These are phyloP conservation scores for Buceros bicornis DNA, from an alignment of 2,797 vertebrate species.

Conservation along the genomic window DNA sequence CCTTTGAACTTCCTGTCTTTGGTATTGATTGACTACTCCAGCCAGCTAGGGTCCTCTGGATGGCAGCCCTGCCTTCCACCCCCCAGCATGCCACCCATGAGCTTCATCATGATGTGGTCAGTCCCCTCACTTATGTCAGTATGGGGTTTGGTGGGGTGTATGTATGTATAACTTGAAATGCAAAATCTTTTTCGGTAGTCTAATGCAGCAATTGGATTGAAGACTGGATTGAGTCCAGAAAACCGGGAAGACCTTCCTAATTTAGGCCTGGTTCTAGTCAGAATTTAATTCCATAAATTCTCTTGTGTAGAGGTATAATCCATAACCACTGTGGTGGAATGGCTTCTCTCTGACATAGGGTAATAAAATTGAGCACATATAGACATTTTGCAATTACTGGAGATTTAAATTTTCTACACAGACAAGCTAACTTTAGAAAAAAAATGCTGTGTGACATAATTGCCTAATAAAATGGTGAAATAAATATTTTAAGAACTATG, in stretches of 20 bases:
- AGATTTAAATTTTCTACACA: background rate
- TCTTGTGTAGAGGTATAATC: background rate
- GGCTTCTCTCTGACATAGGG: background rate
- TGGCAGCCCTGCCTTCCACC: background rate
- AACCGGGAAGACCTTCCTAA: background rate
- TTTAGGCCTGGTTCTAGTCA: background rate
- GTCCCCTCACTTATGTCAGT: background rate
- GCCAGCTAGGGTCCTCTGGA: background rate
- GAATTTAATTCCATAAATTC: background rate
- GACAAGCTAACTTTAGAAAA: background rate
- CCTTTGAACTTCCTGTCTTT: background rate
- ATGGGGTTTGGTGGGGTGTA: no score
- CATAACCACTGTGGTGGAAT: background rate
- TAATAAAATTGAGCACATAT: background rate
- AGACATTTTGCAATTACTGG: background rate
- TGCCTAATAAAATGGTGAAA: background rate
- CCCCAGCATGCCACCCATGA: background rate
- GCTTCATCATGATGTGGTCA: background rate
- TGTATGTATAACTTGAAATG: background rate
- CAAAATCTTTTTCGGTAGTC: background rate
- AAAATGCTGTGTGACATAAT: background rate
- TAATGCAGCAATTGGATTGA: background rate
- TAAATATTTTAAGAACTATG: background rate
- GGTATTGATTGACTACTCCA: background rate
- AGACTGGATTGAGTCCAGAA: background rate